Evolutionary conservation across 2,113 vertebrate species (phyloP).

Genomic region (Mungos mungo): DNA sequence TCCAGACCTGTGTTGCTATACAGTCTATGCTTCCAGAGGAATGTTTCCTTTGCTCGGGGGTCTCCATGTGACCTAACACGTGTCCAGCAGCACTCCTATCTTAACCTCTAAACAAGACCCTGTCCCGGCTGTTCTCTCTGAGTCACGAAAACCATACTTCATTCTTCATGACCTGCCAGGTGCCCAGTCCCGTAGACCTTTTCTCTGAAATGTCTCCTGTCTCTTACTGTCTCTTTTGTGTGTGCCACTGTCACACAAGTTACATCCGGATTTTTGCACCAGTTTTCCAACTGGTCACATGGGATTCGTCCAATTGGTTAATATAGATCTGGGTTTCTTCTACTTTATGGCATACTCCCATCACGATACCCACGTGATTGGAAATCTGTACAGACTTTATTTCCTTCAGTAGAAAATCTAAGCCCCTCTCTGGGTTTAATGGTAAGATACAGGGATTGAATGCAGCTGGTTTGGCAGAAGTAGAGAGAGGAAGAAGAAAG

Average conservation of each 20-base stretch:
- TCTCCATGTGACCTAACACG: not conserved
- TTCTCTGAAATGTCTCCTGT: not conserved
- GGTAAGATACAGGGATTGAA: not conserved
- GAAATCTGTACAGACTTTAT: not conserved
- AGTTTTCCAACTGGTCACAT: not conserved
- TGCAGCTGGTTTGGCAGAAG: not conserved
- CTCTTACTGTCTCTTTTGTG: not conserved
- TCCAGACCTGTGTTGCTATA: not conserved
- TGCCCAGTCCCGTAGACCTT: not conserved
- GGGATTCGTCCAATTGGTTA: not conserved
- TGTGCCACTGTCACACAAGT: not conserved
- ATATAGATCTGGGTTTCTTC: not conserved
- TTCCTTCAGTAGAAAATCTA: not conserved
- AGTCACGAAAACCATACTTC: not conserved
- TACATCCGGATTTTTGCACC: not conserved
- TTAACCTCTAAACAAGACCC: not conserved
- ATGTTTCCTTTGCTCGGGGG: not conserved
- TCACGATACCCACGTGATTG: not conserved
- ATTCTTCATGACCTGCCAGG: not conserved
- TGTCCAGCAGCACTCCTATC: not conserved
- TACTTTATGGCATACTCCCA: not conserved
- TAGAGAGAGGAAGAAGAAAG: not conserved
- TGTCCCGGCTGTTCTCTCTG: not conserved
- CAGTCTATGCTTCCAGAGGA: not conserved
- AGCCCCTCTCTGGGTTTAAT: not conserved